Conservation (phyloP, 2,797 vertebrate genomes). For the Hippoglossus hippoglossus region DNA sequence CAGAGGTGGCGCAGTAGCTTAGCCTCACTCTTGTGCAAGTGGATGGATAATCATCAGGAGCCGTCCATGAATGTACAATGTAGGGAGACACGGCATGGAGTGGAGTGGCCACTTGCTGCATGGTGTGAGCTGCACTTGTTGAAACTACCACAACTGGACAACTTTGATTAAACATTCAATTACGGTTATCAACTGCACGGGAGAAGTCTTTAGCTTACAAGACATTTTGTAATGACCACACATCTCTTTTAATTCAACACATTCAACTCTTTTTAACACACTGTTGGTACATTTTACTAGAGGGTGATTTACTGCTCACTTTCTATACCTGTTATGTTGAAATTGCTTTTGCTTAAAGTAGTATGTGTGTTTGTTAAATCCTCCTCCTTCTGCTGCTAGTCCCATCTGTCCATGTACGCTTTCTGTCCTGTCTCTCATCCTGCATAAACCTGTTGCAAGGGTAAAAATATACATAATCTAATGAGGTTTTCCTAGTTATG, state of each 20-base stretch:
- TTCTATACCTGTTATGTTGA: conserved; percentile 15
- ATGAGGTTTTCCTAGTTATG: conserved; percentile 13
- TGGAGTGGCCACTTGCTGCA: conserved; percentile 67
- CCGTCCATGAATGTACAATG: conserved; percentile 25
- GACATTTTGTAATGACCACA: not conserved
- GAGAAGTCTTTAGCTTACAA: not conserved
- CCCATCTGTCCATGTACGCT: conserved; percentile 51
- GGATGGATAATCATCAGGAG: conserved; percentile 32
- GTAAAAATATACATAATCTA: conserved; percentile 16
- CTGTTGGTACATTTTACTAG: not conserved
- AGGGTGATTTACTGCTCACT: conserved; percentile 2
- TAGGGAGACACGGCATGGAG: conserved; percentile 62
- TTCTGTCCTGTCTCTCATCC: conserved; percentile 54
- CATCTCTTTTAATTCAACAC: not conserved
- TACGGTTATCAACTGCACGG: conserved; percentile 2
- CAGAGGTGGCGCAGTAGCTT: conserved; percentile 11
- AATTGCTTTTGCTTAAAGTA: conserved; percentile 3
- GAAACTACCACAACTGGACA: conserved; percentile 25
- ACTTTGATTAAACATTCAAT: not conserved
- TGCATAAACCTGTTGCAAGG: conserved; percentile 42
- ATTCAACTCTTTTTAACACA: not conserved
- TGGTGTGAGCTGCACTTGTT: conserved; percentile 65
- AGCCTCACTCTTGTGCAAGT: conserved; percentile 19
- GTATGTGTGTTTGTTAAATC: conserved; percentile 36
- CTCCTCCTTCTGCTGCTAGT: conserved; percentile 43